Conservation (phyloP, 2,797 vertebrate species). For the Clarias fuscus region DNA sequence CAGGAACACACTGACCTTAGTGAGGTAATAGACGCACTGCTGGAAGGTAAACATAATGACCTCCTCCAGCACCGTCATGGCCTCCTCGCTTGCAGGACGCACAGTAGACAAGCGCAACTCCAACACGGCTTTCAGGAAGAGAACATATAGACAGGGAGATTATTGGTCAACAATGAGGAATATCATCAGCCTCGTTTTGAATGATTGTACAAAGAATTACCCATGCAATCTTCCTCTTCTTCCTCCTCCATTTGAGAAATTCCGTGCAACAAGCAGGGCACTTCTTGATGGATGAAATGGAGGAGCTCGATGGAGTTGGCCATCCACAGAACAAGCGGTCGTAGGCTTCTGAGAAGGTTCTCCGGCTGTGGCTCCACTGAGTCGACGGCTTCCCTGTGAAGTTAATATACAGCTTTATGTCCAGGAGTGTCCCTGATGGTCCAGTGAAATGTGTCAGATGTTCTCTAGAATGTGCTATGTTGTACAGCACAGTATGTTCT, state of each 20-base stretch:
- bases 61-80: slow-evolving; percentile 77
- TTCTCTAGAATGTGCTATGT: background rate
- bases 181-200: background rate
- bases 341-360: slow-evolving; percentile 67
- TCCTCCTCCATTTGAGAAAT: slow-evolving; percentile 58
- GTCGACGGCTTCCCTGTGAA: slow-evolving; percentile 30
- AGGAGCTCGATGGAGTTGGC: slow-evolving; percentile 79
- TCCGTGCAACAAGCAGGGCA: slow-evolving; percentile 73
- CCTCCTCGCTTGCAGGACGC: slow-evolving; percentile 74
- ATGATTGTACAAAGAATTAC: slow-evolving; percentile 52
- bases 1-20: slow-evolving; percentile 71
- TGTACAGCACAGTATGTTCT: background rate
- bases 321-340: slow-evolving; percentile 78
- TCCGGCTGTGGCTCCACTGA: slow-evolving; percentile 46
- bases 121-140: slow-evolving; percentile 59
- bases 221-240: slow-evolving; percentile 57
- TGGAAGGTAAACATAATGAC: slow-evolving; percentile 82
- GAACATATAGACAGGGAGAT: slow-evolving; percentile 29
- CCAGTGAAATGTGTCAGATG: background rate
- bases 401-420: background rate
- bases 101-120: slow-evolving; percentile 67
- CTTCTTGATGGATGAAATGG: slow-evolving; percentile 76
- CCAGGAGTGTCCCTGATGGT: background rate
- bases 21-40: slow-evolving; percentile 83
- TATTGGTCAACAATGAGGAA: background rate